Base-by-base conservation (phyloP, 2,888 invertebrate genomes). In the Limnephilus marmoratus region DNA sequence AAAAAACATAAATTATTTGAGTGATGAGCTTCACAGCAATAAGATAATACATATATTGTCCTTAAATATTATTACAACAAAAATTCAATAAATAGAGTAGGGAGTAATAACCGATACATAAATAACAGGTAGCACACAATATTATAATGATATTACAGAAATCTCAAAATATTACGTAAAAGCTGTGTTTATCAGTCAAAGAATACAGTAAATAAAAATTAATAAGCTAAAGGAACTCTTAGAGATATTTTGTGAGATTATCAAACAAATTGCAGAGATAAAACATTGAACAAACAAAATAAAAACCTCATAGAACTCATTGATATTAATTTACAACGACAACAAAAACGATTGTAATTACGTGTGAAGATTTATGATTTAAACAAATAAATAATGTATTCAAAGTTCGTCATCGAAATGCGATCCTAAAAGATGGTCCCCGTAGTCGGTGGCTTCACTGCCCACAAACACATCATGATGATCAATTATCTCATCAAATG, bases 401-500 rank as follows among this genome's bases (percentile, higher is more conserved):
- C 96, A 98, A 94, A 99, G 97, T 95, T 99, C 99, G 94, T 99
- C 99, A 92, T 97, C 96, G 94, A 98, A 98, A 94, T 98, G 97
- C 90, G 98, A 97, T 94, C 98, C 98, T 94, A 98, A 97, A 93
- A 98, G 96, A 95, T 98, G 98, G 94, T 98, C 97, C 24, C 98
- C 98, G 95, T 98, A 98, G 95, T 98, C 98, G 0, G 98, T 98
- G 11, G 98, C 98, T 96, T 99, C 99, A 94, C 98, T 98, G 90
- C 99, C 99, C 7, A 99, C 99, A 96, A 99, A 99, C 90, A 97
- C 97, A 94, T 98, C 98, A 95, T 99, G 98, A 95, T 99, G 98
- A 1, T 97, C 96, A 0, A 99, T 95, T 86, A 99, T 97, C 96
- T 99, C 99, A 2, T 97, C 96, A 95, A 97, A 98, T 2, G 98